Conservation (phyloP, 2,797 vertebrate species). For the Malurus leucopterus region DNA sequence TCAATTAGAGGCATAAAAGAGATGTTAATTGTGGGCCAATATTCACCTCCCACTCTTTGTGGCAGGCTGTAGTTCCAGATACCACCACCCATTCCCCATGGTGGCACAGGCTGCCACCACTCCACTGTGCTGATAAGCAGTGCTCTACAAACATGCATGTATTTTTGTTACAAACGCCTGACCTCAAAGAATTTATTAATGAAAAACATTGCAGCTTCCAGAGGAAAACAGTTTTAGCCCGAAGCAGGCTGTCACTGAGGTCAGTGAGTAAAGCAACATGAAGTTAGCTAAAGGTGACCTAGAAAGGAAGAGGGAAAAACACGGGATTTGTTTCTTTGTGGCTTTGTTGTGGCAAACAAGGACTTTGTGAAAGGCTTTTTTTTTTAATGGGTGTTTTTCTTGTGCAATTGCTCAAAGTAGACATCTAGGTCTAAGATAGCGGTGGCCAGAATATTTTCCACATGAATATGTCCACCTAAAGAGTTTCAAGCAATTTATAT, state of each 20-base stretch:
- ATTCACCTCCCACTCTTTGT: not conserved
- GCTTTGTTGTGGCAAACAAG: not conserved
- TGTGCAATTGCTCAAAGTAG: not conserved
- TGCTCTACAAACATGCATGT: not conserved
- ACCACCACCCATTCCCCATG: not conserved
- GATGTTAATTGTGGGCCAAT: not conserved
- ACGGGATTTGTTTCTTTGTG: not conserved
- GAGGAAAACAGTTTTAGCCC: not conserved
- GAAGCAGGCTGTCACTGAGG: constrained; percentile 7
- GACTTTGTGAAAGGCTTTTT: not conserved
- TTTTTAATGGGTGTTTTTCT: not conserved
- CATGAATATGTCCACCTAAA: not conserved
- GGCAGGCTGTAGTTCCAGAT: not conserved
- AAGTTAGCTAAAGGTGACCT: constrained; percentile 32
- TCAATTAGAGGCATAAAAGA: not conserved
- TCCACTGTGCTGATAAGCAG: not conserved
- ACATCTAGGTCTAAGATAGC: not conserved
- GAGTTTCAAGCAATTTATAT: not conserved
- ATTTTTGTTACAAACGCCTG: not conserved
- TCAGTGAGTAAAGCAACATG: not conserved
- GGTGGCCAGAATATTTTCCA: not conserved
- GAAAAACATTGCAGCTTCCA: not conserved
- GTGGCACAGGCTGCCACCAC: not conserved
- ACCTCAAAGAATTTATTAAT: constrained; percentile 11
- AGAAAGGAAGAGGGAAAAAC: not conserved